phyloP scores from a whole-genome alignment of 1,140 invertebrate genomes.

The Temnothorax curvispinosus region DNA sequence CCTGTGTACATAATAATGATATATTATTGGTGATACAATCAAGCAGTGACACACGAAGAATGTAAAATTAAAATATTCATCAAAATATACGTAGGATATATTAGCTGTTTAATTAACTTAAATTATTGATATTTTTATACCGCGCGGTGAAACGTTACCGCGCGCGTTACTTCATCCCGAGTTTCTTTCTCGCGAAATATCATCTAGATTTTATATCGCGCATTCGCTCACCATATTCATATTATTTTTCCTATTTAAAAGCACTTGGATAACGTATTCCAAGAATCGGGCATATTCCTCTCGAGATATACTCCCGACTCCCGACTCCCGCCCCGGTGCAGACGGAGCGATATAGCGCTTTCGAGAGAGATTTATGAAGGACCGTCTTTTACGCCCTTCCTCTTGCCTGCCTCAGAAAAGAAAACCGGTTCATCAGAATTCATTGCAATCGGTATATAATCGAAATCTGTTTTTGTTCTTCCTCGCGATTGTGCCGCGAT shows the following conservation, averaged over 20 bases:
- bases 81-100: background rate
- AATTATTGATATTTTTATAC: background rate
- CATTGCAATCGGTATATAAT: conserved; percentile 58
- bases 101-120: background rate
- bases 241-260: conserved; percentile 32
- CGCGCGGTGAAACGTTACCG: background rate
- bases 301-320: background rate
- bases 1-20: conserved; percentile 8
- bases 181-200: background rate
- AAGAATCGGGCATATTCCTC: conserved; percentile 28
- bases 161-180: background rate
- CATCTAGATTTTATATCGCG: background rate
- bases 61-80: conserved; percentile 17
- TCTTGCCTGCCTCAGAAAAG: conserved; percentile 15
- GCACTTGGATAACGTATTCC: conserved; percentile 4
- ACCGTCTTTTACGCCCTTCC: conserved; percentile 3
- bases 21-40: background rate
- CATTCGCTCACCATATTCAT: background rate
- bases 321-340: background rate
- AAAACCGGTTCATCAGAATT: conserved; percentile 52
- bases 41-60: conserved; percentile 2
- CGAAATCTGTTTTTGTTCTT: conserved; percentile 62
- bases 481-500: conserved; percentile 53
- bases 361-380: conserved; percentile 32
- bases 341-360: conserved; percentile 43